Evolutionary conservation across 1,140 invertebrate species (phyloP), one percentile per base, ranked within the genome.

Genomic region (Metaphire vulgaris): DNA sequence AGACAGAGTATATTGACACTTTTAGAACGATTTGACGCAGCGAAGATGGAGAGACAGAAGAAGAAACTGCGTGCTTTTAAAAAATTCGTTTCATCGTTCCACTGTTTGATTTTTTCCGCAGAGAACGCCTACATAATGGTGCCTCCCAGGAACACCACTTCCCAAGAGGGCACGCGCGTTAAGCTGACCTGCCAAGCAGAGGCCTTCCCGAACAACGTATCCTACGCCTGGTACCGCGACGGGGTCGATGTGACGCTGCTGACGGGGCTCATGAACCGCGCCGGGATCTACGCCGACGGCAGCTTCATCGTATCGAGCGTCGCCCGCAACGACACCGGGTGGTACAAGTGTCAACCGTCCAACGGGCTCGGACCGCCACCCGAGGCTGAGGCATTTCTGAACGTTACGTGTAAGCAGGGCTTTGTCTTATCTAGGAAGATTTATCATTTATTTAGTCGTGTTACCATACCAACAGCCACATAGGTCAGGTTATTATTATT

Each of bases 331-430:
- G 96, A 98, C 85, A 93, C 93, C 64, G 96, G 96, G 15, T 93
- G 93, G 86, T 98, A 97, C 85, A 90, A 93, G 30, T 99, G 96
- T 87, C 93, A 96, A 84, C 95, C 98, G 30, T 95, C 92, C 82
- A 99, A 99, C 85, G 96, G 96, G 30, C 96, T 98, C 79, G 96
- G 96, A 0, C 92, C 94, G 83, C 94, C 95, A 21, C 95, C 96
- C 84, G 93, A 92, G 82, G 95, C 95, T 72, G 92, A 92, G 69
- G 96, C 95, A 78, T 97, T 94, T 88, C 90, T 98, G 64, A 96
- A 96, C 88, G 94, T 98, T 79, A 95, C 97, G 90, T 98, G 95
- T 98, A 80, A 82, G 84, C 77, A 21, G 26, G 12, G 56, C n/a
- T 65, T n/a, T 15, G n/a, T 21, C 1, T 1, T 1, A 0, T 1